Evolutionary conservation across 2,888 invertebrate genomes (phyloP).

Genomic region (Lithophane socia): DNA sequence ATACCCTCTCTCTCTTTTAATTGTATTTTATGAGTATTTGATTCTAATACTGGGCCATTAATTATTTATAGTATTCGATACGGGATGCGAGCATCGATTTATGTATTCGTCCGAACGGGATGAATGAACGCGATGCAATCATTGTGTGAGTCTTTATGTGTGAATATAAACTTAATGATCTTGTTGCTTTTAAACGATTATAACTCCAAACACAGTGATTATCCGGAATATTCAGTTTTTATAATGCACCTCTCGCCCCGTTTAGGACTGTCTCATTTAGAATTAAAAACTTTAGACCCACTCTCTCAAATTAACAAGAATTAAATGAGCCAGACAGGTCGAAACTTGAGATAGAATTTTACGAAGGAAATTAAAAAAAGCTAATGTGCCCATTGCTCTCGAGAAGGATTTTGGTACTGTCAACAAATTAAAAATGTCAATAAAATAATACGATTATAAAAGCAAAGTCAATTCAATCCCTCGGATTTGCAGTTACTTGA

Average conservation of each 20-base stretch:
- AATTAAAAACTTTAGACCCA: constrained; percentile 1
- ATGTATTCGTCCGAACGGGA: constrained; percentile 82
- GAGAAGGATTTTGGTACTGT: constrained; percentile 64
- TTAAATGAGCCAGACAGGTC: constrained; percentile 48
- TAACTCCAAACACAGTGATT: constrained; percentile 52
- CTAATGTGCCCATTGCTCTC: constrained; percentile 67
- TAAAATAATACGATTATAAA: constrained; percentile 66
- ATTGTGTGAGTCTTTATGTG: constrained; percentile 77
- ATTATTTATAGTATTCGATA: constrained; percentile 90
- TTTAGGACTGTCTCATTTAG: constrained; percentile 38
- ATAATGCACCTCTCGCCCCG: constrained; percentile 45
- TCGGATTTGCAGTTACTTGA: constrained; percentile 74
- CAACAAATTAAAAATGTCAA: constrained; percentile 69
- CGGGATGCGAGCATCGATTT: constrained; percentile 87
- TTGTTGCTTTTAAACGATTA: constrained; percentile 67
- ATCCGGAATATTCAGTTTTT: constrained; percentile 52
- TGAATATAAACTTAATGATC: constrained; percentile 73
- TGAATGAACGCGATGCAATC: constrained; percentile 79
- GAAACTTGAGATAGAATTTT: constrained; percentile 60
- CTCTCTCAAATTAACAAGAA: constrained; percentile 40
- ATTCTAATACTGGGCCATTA: constrained; percentile 90
- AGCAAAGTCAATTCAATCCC: constrained; percentile 70
- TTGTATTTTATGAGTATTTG: constrained; percentile 91
- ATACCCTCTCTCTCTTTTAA: constrained; percentile 88
- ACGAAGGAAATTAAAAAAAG: constrained; percentile 62